A percentile compares a stretch with the other conserved stretches of the same genome.
Conservation (phyloP, 2,888 invertebrate genomes). For the Andrena camellia region DNA sequence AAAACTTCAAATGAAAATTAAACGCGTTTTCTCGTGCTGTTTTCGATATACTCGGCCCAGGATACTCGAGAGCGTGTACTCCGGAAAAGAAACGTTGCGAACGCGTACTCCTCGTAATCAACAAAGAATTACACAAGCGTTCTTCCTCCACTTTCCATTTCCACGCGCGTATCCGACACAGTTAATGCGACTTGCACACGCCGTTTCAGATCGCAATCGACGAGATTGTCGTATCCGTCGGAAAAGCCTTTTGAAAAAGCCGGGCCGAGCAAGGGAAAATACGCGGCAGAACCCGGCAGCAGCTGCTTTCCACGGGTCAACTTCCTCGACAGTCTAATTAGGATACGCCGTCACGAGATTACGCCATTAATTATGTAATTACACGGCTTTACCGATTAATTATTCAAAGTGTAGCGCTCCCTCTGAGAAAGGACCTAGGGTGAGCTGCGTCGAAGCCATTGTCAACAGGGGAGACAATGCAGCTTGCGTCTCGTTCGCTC, state of each 20-base stretch:
- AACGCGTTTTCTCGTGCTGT: constrained; percentile 26
- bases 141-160: constrained; percentile 82
- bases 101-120: constrained; percentile 52
- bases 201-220: constrained; percentile 69
- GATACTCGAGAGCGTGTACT: constrained; percentile 41
- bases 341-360: constrained; percentile 65
- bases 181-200: constrained; percentile 62
- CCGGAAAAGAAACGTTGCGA: constrained; percentile 72
- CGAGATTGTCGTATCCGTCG: constrained; percentile 69
- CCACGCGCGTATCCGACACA: constrained; percentile 75
- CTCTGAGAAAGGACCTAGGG: constrained; percentile 30
- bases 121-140: constrained; percentile 72
- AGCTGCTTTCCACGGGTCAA: constrained; percentile 24
- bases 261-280: constrained; percentile 12
- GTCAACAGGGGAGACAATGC: constrained; percentile 27
- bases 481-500: not conserved
- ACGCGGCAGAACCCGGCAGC: constrained; percentile 36
- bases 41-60: constrained; percentile 5
- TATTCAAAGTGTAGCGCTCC: constrained; percentile 17
- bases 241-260: constrained; percentile 62
- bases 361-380: constrained; percentile 70
- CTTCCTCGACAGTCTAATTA: constrained; percentile 65
- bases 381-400: constrained; percentile 42
- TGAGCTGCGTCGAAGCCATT: constrained; percentile 39
- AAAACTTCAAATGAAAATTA: constrained; percentile 24